These are phyloP conservation scores for Acronicta leporina DNA, from an alignment of 2,888 invertebrate species.

Conservation along the genomic window DNA sequence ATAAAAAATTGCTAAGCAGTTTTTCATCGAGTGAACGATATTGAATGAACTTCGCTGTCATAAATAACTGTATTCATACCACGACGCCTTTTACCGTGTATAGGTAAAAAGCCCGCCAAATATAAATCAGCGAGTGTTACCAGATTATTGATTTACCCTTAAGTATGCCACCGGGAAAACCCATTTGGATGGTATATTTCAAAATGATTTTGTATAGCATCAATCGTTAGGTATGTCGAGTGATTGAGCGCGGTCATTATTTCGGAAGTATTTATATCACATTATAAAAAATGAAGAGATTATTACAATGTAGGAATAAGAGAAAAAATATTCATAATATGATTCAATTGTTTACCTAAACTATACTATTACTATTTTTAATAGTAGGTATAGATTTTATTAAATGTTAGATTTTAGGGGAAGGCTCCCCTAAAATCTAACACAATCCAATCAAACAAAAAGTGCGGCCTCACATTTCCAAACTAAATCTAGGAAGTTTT, in stretches of 20 bases:
- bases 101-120: conserved; percentile 65
- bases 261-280: conserved; percentile 11
- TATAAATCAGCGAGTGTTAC: conserved; percentile 68
- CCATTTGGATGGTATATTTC: conserved; percentile 53
- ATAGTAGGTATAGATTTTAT: too few relatives aligned
- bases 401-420: neutral
- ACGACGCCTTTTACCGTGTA: conserved; percentile 60
- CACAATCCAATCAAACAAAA: conserved; percentile 34
- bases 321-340: too few relatives aligned
- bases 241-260: conserved; percentile 31
- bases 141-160: conserved; percentile 59
- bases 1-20: conserved; percentile 50
- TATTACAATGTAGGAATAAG: neutral
- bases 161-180: conserved; percentile 53
- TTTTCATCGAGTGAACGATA: conserved; percentile 53
- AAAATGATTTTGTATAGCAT: conserved; percentile 53
- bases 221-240: conserved; percentile 46
- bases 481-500: conserved; percentile 53
- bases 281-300: conserved; percentile 25
- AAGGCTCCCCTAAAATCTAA: conserved; percentile 23
- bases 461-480: conserved; percentile 42
- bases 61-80: conserved; percentile 72
- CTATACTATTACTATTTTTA: too few relatives aligned
- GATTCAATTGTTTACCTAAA: too few relatives aligned
- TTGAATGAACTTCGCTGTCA: conserved; percentile 54